Evolutionary conservation across 2,797 vertebrate genomes (phyloP).

Genomic region (Sebastes baramenuke): DNA sequence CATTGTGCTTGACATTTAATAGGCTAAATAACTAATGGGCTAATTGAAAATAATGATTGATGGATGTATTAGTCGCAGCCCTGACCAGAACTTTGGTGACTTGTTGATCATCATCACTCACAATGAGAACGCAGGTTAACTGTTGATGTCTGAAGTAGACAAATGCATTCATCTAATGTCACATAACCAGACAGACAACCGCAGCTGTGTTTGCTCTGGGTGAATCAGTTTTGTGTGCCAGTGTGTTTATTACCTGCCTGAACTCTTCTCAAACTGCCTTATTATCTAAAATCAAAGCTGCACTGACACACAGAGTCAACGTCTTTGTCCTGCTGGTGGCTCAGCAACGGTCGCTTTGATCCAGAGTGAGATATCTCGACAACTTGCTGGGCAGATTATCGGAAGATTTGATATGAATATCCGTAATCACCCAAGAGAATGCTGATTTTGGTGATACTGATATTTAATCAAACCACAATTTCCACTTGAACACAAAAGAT

Average conservation of each 20-base stretch:
- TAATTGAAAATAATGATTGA: conserved; percentile 18
- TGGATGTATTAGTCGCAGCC: not conserved
- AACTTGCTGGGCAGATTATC: too few species aligned
- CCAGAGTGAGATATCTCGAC: not conserved
- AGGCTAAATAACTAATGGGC: not conserved
- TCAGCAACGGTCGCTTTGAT: not conserved
- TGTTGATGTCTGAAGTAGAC: not conserved
- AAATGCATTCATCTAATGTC: not conserved
- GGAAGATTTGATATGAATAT: not conserved
- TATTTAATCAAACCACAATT: not conserved
- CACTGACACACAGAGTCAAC: not conserved
- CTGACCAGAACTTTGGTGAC: not conserved
- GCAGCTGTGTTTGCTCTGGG: conserved; percentile 43
- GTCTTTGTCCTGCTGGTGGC: not conserved
- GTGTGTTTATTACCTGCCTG: conserved; percentile 15
- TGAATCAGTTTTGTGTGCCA: not conserved
- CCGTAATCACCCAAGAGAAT: not conserved
- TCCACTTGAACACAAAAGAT: not conserved
- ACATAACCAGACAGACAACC: conserved; percentile 22
- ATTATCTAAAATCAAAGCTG: conserved; percentile 28
- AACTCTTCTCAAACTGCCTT: not conserved
- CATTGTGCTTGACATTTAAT: not conserved
- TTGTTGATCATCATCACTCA: not conserved
- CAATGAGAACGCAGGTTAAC: not conserved
- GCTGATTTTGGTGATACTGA: not conserved